Evolutionary conservation across 2,113 vertebrate genomes (phyloP), one percentile per base, ranked within the genome.

Genomic region (Archilochus colubris): DNA sequence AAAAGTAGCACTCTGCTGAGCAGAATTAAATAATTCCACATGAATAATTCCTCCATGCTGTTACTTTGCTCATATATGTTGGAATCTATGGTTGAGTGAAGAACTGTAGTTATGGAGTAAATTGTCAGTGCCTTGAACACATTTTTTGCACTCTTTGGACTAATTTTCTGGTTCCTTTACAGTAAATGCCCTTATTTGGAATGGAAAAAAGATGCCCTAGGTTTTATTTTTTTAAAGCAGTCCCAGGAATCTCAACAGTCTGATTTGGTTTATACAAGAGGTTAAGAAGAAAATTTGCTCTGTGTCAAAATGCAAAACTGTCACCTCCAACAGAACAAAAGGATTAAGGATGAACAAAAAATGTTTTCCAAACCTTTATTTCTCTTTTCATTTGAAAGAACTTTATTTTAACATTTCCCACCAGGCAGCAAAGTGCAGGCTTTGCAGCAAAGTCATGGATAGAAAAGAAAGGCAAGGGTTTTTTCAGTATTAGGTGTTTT

Each of bases 121-220:
- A 96, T 85, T 74, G 94, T 91, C 85, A 38, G 14, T 90, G 92
- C 94, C 96, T 95, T 88, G 68, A 86, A 93, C 66, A 66, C 27
- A 68, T 54, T 92, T 63, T 98, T 97, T 97, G 93, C 61, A 61
- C 76, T 88, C 36, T 86, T 96, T 94, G 61, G 63, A 90, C 82
- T 90, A 92, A 89, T 95, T 95, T 95, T 96, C 82, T 89, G 64
- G 69, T 74, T 97, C 78, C 88, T 95, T 96, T 68, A 87, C 86
- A 93, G 66, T 85, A 93, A 96, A 92, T 87, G 93, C 27, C 97
- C 97, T 96, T 98, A 96, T 97, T 97, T 97, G 97, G 97, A 93
- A 93, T 97, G 97, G 97, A 97, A 98, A 98, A 98, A 97, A 97
- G 84, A 92, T 91, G 95, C 58, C 63, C 87, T 86, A 82, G 57